A percentile compares a stretch with the other conserved stretches of the same genome.
Evolutionary conservation across 2,113 vertebrate species (phyloP).

Genomic region (Sinocyclocheilus grahami): DNA sequence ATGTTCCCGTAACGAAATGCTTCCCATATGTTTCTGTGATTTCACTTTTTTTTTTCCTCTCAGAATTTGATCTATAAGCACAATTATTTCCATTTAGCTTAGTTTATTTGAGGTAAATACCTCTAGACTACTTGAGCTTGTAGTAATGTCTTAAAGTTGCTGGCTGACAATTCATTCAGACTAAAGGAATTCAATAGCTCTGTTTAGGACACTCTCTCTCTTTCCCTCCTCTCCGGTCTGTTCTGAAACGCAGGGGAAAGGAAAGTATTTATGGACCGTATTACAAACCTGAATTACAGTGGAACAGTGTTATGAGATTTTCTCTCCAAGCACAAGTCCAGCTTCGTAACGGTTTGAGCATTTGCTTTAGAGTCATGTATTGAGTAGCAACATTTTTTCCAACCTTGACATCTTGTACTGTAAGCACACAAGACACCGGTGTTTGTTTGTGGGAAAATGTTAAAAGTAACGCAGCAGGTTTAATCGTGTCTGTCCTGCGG

Average conservation of each 20-base stretch:
- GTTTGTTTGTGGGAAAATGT: not conserved
- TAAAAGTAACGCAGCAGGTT: not conserved
- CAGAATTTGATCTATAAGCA: constrained; percentile 35
- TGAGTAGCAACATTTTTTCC: constrained; percentile 8
- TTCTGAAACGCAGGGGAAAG: not conserved
- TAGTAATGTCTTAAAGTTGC: constrained; percentile 49
- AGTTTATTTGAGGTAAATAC: constrained; percentile 53
- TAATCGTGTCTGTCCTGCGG: not conserved
- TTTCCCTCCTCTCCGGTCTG: constrained; percentile 18
- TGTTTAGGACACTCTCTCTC: constrained; percentile 32
- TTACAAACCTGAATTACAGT: constrained; percentile 12
- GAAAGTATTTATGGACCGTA: constrained; percentile 18
- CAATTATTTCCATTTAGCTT: constrained; percentile 49
- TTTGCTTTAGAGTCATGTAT: not conserved
- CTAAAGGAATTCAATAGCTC: constrained; percentile 52
- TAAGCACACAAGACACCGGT: not conserved
- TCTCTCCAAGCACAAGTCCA: constrained; percentile 7
- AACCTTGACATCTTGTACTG: not conserved
- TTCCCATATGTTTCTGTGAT: constrained; percentile 21
- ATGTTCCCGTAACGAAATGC: not conserved
- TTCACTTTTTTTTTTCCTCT: constrained; percentile 9
- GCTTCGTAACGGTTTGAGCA: not conserved
- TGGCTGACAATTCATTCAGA: constrained; percentile 50
- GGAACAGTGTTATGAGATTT: constrained; percentile 6
- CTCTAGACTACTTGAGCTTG: constrained; percentile 39